Evolutionary conservation across 2,113 vertebrate species (phyloP).

Genomic region (Glaucomys volans): DNA sequence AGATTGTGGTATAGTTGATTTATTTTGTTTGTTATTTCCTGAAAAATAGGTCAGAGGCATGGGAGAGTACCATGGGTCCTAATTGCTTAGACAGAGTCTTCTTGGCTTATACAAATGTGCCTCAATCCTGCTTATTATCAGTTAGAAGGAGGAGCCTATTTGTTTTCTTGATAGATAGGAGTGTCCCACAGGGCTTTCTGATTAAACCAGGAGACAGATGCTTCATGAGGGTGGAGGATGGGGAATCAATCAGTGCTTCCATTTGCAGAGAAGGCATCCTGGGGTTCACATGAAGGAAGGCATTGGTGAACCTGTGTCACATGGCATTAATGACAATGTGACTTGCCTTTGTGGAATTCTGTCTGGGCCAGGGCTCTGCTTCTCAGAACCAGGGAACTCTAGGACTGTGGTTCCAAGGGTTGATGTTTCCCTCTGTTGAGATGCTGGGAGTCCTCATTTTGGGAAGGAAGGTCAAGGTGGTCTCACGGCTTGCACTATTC

Average conservation of each 20-base stretch:
- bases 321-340: not conserved
- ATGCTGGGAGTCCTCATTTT: not conserved
- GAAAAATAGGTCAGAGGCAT: constrained; percentile 54
- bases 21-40: constrained; percentile 73
- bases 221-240: constrained; percentile 64
- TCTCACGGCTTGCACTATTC: not conserved
- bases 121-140: constrained; percentile 62
- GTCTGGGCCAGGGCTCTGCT: not conserved
- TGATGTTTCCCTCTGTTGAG: not conserved
- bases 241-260: constrained; percentile 76
- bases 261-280: constrained; percentile 66
- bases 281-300: constrained; percentile 44
- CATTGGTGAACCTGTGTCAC: constrained; percentile 45
- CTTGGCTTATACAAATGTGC: constrained; percentile 69
- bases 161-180: constrained; percentile 76
- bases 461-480: not conserved
- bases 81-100: constrained; percentile 67
- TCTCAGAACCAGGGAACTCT: not conserved
- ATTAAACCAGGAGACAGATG: constrained; percentile 81
- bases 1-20: constrained; percentile 61
- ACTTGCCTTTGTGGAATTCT: not conserved
- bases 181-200: constrained; percentile 54
- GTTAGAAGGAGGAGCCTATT: constrained; percentile 72
- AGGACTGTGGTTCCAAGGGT: not conserved
- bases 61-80: constrained; percentile 48